phyloP scores from a whole-genome alignment of 2,797 vertebrate species.

The Nothura maculosa region DNA sequence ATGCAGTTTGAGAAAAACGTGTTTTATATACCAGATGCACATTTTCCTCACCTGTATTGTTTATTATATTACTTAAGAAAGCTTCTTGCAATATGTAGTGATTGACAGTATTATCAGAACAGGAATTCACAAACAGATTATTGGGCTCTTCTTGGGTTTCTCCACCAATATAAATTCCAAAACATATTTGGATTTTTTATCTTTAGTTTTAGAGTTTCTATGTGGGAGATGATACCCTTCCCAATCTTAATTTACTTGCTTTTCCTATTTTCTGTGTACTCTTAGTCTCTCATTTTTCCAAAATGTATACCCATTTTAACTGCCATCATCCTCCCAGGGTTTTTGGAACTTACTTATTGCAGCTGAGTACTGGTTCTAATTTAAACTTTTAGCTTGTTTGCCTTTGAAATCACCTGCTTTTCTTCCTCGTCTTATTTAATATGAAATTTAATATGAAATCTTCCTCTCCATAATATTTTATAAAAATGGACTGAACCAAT shows the following conservation, averaged over 20 bases:
- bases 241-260: neutral
- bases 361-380: neutral
- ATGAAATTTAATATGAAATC: rapidly evolving
- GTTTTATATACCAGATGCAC: neutral
- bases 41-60: neutral
- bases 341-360: neutral
- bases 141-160: neutral
- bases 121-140: neutral
- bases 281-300: neutral
- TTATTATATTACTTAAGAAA: neutral
- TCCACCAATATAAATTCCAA: neutral
- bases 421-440: neutral
- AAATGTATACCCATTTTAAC: neutral
- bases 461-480: neutral
- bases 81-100: neutral
- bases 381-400: neutral
- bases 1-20: conserved; percentile 32
- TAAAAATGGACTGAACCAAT: neutral
- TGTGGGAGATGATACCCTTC: neutral
- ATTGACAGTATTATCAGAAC: neutral
- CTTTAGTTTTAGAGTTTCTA: neutral
- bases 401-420: neutral
- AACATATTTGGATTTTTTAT: neutral
- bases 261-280: neutral
- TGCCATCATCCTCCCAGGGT: neutral